Evolutionary conservation across 2,888 invertebrate genomes (phyloP).

Genomic region (Sclerodermus sp.): DNA sequence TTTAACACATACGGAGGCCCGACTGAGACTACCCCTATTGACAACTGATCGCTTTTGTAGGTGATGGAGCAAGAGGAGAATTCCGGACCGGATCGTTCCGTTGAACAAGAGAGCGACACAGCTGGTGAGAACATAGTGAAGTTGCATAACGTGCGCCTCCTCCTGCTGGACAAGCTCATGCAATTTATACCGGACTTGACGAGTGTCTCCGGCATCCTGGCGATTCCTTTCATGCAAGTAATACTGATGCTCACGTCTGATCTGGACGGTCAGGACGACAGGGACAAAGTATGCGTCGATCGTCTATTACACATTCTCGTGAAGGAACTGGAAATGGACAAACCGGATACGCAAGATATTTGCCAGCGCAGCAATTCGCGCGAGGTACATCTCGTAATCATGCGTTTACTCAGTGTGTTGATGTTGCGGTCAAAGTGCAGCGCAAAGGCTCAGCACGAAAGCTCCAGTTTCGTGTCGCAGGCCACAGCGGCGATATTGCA

Average conservation of each 20-base stretch:
- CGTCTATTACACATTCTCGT: slow-evolving; percentile 74
- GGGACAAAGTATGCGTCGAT: slow-evolving; percentile 77
- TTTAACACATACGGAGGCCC: no score
- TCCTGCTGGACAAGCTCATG: slow-evolving; percentile 75
- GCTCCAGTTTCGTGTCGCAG: slow-evolving; percentile 66
- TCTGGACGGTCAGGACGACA: slow-evolving; percentile 81
- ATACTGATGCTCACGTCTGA: slow-evolving; percentile 86
- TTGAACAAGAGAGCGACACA: slow-evolving; percentile 53
- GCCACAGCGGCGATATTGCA: slow-evolving; percentile 72
- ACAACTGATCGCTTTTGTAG: no score
- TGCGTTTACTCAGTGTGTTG: slow-evolving; percentile 83
- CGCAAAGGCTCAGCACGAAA: slow-evolving; percentile 46
- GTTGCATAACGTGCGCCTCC: slow-evolving; percentile 69
- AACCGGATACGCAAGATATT: slow-evolving; percentile 61
- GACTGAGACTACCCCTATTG: no score
- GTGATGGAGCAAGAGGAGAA: slow-evolving; percentile 43
- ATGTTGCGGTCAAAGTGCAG: slow-evolving; percentile 73
- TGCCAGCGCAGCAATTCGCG: slow-evolving; percentile 72
- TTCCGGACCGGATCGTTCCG: slow-evolving; percentile 44
- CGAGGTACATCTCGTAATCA: slow-evolving; percentile 85
- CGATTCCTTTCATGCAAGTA: slow-evolving; percentile 91
- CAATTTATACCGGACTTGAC: slow-evolving; percentile 77
- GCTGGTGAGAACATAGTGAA: slow-evolving; percentile 59
- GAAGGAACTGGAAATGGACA: slow-evolving; percentile 70
- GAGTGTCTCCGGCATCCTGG: slow-evolving; percentile 78